These are phyloP conservation scores for Nycticebus coucang DNA, from an alignment of 2,113 vertebrate genomes.

Conservation along the genomic window DNA sequence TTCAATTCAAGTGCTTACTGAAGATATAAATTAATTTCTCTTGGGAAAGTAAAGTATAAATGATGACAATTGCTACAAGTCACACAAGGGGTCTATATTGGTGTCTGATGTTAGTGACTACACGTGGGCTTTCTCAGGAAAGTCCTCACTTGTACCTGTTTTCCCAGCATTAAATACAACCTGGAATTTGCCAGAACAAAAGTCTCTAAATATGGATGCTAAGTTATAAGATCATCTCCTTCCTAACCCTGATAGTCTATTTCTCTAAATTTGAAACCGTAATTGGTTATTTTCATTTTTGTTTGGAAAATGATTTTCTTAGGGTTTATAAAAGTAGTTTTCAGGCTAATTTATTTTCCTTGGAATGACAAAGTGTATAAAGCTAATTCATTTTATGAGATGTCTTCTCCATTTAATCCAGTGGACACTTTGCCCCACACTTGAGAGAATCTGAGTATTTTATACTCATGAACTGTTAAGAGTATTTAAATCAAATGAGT, in stretches of 20 bases:
- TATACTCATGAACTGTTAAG: not conserved
- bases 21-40: not conserved
- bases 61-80: not conserved
- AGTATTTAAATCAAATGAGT: not conserved
- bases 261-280: not conserved
- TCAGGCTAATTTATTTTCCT: not conserved
- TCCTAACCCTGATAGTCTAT: not conserved
- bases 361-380: not conserved
- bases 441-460: not conserved
- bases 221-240: not conserved
- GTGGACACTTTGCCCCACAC: not conserved
- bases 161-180: not conserved
- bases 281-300: not conserved
- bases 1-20: conserved; percentile 15
- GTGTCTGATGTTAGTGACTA: not conserved
- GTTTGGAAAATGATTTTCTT: not conserved
- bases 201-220: not conserved
- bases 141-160: not conserved
- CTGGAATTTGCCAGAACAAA: not conserved
- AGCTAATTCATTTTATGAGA: not conserved
- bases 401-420: not conserved
- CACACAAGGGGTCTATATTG: not conserved
- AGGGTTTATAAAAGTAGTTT: not conserved
- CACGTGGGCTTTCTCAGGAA: not conserved
- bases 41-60: not conserved